Evolutionary conservation across 2,888 invertebrate species (phyloP).

Genomic region (Lottia gigantea): DNA sequence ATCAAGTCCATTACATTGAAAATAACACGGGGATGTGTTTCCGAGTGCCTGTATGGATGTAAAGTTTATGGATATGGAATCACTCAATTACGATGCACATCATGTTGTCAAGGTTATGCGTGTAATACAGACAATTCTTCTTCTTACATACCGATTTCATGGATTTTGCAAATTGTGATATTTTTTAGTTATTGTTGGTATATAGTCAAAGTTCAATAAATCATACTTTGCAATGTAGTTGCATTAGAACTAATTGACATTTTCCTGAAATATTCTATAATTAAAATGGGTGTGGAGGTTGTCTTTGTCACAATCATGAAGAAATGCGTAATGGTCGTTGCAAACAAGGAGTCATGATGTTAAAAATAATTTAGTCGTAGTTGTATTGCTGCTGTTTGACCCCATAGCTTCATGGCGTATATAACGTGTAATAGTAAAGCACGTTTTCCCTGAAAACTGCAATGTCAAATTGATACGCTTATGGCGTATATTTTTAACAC

Average conservation of each 20-base stretch:
- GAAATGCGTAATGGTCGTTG: neutral
- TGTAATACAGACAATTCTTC: conserved; percentile 42
- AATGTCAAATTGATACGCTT: too few species aligned
- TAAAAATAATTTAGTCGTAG: neutral
- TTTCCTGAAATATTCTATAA: neutral
- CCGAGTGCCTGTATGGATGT: conserved; percentile 48
- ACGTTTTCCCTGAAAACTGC: too few species aligned
- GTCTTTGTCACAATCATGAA: neutral
- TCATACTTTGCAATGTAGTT: neutral
- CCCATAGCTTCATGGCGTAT: neutral
- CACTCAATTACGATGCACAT: conserved; percentile 43
- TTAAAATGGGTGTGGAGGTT: neutral
- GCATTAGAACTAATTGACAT: neutral
- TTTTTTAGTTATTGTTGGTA: neutral
- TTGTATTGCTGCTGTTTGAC: neutral
- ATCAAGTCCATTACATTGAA: conserved; percentile 43
- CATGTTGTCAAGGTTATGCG: conserved; percentile 42
- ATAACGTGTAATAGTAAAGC: neutral
- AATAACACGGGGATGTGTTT: conserved; percentile 42
- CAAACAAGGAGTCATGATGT: neutral
- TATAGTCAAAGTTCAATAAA: neutral
- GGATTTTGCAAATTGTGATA: conserved; percentile 3
- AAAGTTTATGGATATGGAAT: conserved; percentile 42
- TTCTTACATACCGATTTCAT: neutral
- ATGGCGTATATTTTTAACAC: too few species aligned